Evolutionary conservation across 2,113 vertebrate genomes (phyloP).

Genomic region (Neolamprologus ventralis): DNA sequence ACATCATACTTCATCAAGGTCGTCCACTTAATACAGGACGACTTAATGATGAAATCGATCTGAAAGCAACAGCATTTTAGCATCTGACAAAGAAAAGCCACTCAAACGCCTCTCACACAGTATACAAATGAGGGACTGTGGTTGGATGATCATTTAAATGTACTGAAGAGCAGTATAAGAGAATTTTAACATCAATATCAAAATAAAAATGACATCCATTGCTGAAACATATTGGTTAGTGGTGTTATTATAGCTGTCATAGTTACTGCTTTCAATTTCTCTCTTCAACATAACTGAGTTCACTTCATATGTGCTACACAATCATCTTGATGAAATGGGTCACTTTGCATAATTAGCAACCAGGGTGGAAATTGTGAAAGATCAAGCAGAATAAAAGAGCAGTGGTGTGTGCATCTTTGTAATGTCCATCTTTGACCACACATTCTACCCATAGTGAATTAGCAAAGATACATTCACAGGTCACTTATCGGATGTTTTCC

Average conservation of each 20-base stretch:
- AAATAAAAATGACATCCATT: not conserved
- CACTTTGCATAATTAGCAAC: constrained; percentile 29
- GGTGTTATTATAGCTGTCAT: not conserved
- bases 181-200: not conserved
- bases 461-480: constrained; percentile 1
- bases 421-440: constrained; percentile 10
- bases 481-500: not conserved
- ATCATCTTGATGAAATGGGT: not conserved
- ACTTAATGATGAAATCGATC: constrained; percentile 19
- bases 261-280: not conserved
- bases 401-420: not conserved
- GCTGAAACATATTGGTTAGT: not conserved
- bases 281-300: not conserved
- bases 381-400: constrained; percentile 19
- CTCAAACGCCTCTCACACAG: not conserved
- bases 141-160: not conserved
- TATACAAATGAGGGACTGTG: not conserved
- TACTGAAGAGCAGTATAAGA: not conserved
- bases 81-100: constrained; percentile 22
- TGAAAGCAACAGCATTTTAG: constrained; percentile 14
- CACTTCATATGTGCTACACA: not conserved
- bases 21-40: not conserved
- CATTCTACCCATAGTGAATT: not conserved
- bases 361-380: constrained; percentile 11
- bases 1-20: constrained; percentile 56